Percentiles rank a stretch among this genome's conserved stretches.
phyloP scores from a whole-genome alignment of 2,888 invertebrate species.

The Phaedon cochleariae region DNA sequence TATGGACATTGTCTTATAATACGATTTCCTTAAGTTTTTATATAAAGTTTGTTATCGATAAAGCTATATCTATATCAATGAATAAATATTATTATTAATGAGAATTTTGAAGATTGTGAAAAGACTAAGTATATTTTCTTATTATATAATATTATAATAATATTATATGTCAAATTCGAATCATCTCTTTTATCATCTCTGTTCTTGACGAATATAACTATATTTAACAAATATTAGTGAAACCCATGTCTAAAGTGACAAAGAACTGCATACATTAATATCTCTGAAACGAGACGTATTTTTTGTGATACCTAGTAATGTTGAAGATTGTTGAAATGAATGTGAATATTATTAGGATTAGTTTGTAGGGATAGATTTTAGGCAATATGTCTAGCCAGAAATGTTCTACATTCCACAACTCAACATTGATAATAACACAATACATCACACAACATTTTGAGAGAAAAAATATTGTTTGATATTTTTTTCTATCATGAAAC shows the following conservation, averaged over 20 bases:
- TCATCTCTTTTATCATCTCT: not conserved
- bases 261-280: conserved; percentile 34
- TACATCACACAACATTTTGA: no score
- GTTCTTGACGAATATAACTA: not conserved
- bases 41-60: not conserved
- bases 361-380: conserved; percentile 30
- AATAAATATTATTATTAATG: not conserved
- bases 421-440: no score
- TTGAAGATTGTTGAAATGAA: conserved; percentile 52
- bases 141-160: no score
- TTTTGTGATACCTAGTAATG: conserved; percentile 60
- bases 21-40: not conserved
- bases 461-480: no score
- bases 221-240: not conserved
- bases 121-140: not conserved
- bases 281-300: conserved; percentile 55
- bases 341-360: conserved; percentile 51
- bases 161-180: not conserved
- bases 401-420: conserved; percentile 36
- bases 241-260: not conserved
- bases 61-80: not conserved
- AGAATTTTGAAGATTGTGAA: not conserved
- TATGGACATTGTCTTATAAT: no score
- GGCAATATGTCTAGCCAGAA: conserved; percentile 20
- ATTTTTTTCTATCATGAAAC: no score